phyloP scores from a whole-genome alignment of 2,113 vertebrate species.

The Lophura nycthemera region DNA sequence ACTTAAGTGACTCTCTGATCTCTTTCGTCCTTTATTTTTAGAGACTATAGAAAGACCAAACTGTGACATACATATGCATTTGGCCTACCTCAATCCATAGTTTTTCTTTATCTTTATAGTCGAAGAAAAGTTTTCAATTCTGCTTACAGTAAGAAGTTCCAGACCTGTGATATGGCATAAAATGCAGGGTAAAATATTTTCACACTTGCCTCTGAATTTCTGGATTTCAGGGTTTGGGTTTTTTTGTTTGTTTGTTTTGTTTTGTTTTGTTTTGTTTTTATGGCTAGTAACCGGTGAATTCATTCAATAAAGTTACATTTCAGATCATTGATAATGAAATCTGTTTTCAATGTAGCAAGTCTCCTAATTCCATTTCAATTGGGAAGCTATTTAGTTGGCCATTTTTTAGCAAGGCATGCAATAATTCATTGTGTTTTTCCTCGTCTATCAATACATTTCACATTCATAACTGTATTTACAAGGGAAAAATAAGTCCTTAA shows the following conservation, averaged over 20 bases:
- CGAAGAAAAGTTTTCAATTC: not conserved
- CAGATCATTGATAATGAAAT: not conserved
- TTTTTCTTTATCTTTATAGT: not conserved
- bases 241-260: not conserved
- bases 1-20: not conserved
- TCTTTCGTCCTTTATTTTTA: not conserved
- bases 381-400: not conserved
- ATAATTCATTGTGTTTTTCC: not conserved
- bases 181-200: not conserved
- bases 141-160: not conserved
- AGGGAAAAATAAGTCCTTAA: not conserved
- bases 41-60: not conserved
- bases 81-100: not conserved
- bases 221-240: not conserved
- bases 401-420: not conserved
- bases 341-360: not conserved
- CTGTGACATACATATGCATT: not conserved
- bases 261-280: not conserved
- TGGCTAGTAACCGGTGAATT: not conserved
- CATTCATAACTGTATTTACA: not conserved
- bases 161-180: not conserved
- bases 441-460: not conserved
- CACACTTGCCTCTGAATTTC: not conserved
- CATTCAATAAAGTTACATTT: not conserved
- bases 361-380: not conserved